A percentile compares a stretch with the other conserved stretches of the same genome.
Evolutionary conservation across 2,888 invertebrate species (phyloP).

Genomic region (Brenthis daphne): DNA sequence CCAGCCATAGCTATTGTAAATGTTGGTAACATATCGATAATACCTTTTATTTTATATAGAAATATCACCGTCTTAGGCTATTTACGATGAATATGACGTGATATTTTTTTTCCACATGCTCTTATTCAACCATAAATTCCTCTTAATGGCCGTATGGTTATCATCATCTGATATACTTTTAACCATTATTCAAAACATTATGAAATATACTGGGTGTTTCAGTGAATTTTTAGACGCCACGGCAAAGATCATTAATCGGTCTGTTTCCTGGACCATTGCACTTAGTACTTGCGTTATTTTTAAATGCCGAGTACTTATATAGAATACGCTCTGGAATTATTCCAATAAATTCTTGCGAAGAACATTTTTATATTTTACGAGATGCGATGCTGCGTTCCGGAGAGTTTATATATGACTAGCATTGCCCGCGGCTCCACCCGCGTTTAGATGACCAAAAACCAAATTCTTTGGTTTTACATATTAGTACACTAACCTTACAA

Average conservation of each 20-base stretch:
- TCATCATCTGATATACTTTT: slow-evolving; percentile 27
- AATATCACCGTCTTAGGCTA: too few species aligned
- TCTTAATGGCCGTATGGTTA: slow-evolving; percentile 25
- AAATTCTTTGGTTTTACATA: too few species aligned
- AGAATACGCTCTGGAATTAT: slow-evolving; percentile 60
- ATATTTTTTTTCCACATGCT: slow-evolving; percentile 3
- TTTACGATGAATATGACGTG: too few species aligned
- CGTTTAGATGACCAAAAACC: too few species aligned
- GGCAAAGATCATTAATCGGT: slow-evolving; percentile 21
- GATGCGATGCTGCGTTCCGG: slow-evolving; percentile 7
- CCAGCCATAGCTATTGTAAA: too few species aligned
- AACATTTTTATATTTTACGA: slow-evolving; percentile 51
- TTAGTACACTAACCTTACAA: too few species aligned
- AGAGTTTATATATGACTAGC: slow-evolving; percentile 1
- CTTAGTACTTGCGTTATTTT: slow-evolving; percentile 33
- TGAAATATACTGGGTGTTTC: slow-evolving; percentile 17
- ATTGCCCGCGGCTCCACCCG: too few species aligned
- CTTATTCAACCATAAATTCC: slow-evolving; percentile 24
- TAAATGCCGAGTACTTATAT: slow-evolving; percentile 35
- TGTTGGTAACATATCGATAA: too few species aligned
- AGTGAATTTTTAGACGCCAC: slow-evolving; percentile 16
- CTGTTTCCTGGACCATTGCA: slow-evolving; percentile 33
- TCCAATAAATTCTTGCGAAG: slow-evolving; percentile 65
- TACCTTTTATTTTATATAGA: too few species aligned
- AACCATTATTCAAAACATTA: slow-evolving; percentile 19